Percentiles rank a stretch among this genome's conserved stretches.
Conservation (phyloP, 2,113 vertebrate species). For the Etheostoma cragini region DNA sequence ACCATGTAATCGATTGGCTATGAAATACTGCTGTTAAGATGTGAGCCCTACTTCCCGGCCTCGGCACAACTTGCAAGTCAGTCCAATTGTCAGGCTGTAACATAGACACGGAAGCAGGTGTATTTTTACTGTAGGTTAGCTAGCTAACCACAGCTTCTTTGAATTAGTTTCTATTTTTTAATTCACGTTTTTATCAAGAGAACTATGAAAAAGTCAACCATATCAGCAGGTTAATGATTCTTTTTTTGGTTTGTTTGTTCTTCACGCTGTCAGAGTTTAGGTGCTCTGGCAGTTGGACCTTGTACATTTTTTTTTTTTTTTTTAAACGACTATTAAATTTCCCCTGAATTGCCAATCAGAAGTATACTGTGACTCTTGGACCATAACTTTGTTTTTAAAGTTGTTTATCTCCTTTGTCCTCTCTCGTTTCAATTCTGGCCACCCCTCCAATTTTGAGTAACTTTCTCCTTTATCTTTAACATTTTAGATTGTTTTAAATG, state of each 20-base stretch:
- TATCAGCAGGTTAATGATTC: conserved; percentile 37
- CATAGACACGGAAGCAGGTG: conserved; percentile 57
- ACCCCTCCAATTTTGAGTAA: conserved; percentile 33
- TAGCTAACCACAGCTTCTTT: conserved; percentile 14
- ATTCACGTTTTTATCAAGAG: conserved; percentile 68
- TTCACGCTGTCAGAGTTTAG: conserved; percentile 2
- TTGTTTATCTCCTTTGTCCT: conserved; percentile 38
- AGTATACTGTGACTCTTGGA: conserved; percentile 45
- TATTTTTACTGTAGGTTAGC: conserved; percentile 59
- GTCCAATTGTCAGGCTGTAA: conserved; percentile 33
- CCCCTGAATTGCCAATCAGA: conserved; percentile 33
- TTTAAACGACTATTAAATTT: conserved; percentile 30
- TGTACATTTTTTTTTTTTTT: conserved; percentile 54
- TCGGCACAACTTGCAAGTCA: conserved; percentile 19
- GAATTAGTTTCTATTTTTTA: conserved; percentile 63
- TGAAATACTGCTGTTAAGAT: conserved; percentile 7
- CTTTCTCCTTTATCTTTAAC: conserved; percentile 33
- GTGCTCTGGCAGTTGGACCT: neutral
- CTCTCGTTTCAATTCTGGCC: conserved; percentile 42
- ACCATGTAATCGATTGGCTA: conserved; percentile 27
- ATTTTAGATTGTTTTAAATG: conserved; percentile 83
- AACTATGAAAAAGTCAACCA: conserved; percentile 35
- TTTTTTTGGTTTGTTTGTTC: conserved; percentile 4
- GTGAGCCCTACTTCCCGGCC: conserved; percentile 39
- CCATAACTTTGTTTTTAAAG: conserved; percentile 76